These are phyloP conservation scores for Rhinogobio ventralis DNA, from an alignment of 2,797 vertebrate species.

Conservation along the genomic window DNA sequence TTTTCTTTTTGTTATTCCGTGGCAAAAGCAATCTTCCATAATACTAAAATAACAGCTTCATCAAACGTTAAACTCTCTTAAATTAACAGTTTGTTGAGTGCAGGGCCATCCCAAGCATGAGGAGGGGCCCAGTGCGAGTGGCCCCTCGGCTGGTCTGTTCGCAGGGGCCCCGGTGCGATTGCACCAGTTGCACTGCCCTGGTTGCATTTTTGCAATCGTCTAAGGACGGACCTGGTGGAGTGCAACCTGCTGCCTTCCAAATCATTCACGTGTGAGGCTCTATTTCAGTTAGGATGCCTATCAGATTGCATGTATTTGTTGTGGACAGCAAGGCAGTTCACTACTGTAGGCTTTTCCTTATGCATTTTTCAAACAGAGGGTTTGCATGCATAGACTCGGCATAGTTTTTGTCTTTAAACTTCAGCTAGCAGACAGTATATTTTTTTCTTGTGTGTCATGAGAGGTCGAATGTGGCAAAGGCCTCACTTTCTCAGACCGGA, in stretches of 20 bases:
- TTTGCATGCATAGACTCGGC: not conserved
- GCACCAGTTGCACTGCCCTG: too few relatives aligned
- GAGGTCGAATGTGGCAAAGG: not conserved
- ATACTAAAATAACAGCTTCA: not conserved
- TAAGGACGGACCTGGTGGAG: not conserved
- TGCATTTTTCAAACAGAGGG: not conserved
- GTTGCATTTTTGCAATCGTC: too few relatives aligned
- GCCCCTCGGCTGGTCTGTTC: too few relatives aligned
- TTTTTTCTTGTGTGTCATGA: not conserved
- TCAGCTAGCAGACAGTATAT: not conserved
- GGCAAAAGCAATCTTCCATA: not conserved
- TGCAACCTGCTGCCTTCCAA: too few relatives aligned
- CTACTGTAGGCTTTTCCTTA: not conserved
- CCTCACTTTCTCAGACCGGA: conserved; percentile 34
- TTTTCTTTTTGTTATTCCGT: too few relatives aligned
- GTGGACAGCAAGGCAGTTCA: not conserved
- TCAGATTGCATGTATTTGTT: not conserved
- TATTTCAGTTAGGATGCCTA: too few relatives aligned
- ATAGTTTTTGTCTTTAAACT: not conserved
- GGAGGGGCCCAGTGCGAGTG: too few relatives aligned
- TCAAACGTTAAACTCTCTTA: not conserved
- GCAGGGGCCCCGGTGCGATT: too few relatives aligned
- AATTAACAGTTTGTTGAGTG: not conserved
- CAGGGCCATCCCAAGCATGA: too few relatives aligned
- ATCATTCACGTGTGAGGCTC: not conserved